Evolutionary conservation across 2,888 invertebrate species (phyloP), one percentile per base, ranked within the genome.

Genomic region (Mythimna albipuncta): DNA sequence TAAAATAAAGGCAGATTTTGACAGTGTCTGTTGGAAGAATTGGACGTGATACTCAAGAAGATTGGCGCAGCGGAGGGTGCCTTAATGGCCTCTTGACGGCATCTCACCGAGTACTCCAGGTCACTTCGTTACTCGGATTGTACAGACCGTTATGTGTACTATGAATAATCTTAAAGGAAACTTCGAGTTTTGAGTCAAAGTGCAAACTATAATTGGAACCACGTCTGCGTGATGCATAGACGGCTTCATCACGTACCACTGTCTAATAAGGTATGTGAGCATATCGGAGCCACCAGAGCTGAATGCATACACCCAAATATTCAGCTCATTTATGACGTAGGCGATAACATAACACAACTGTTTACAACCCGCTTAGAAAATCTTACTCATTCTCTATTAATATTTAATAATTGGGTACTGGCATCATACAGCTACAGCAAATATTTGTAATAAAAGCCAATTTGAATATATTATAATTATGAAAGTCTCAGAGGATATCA

Each of bases 101-200:
- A 91, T 93, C 94, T 95, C 92, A 89, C 91, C 86, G 90, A 86
- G 91, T 92, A 87, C 96, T 96, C 86, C 93, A 95, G 94, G 95
- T 94, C 95, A 94, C 96, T 96, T 96, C 95, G 96, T 96, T 96
- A 95, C 94, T 93, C 87, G 91, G 89, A 93, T 94, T 94, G 94
- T 94, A 93, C 93, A 90, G 89, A 87, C 90, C 87, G 91, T 93
- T 93, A 93, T 92, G 87, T 91, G 89, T 90, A 88, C 92, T 91
- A 92, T 94, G 93, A 93, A 94, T 94, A 93, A 93, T 92, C 89
- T 91, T 90, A 89, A 88, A 85, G 86, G 81, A 87, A 91, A 89
- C 88, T 89, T 90, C 79, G 83, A 82, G 81, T 82, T 89, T 84
- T 84, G 81, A 78, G 69, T 26, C 58, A 76, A 85, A 84, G 77